Conservation (phyloP, 2,113 vertebrate genomes). For the Poicephalus meyeri region DNA sequence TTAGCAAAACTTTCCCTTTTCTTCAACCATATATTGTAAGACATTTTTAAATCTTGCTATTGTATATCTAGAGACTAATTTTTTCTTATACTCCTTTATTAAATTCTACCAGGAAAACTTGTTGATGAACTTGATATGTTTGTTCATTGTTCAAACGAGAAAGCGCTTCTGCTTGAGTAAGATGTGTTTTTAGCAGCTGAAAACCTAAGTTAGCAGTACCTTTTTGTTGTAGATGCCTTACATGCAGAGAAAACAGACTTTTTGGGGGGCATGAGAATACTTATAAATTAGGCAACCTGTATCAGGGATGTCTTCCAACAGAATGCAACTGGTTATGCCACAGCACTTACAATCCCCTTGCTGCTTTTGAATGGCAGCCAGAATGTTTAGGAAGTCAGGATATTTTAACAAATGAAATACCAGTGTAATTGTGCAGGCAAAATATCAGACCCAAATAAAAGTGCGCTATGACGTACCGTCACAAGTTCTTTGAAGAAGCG, state of each 20-base stretch:
- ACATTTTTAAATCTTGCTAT: background rate
- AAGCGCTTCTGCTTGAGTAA: background rate
- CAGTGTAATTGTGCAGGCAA: background rate
- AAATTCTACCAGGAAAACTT: background rate
- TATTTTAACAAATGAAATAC: background rate
- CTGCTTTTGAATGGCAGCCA: background rate
- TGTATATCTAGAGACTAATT: background rate
- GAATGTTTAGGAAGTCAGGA: background rate
- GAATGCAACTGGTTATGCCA: background rate
- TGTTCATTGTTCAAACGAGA: background rate
- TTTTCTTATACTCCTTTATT: background rate
- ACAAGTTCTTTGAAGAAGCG: background rate
- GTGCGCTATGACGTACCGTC: background rate
- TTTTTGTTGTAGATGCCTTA: background rate
- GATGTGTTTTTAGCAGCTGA: background rate
- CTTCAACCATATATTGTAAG: background rate
- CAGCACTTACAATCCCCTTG: background rate
- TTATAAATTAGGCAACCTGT: background rate
- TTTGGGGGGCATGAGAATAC: background rate
- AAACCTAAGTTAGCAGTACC: background rate
- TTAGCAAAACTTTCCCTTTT: background rate
- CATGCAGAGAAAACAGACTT: background rate
- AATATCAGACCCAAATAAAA: background rate
- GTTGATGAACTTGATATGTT: background rate
- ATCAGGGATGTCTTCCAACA: background rate